Base-by-base conservation (phyloP, 2,888 invertebrate species). In the Phyllotreta cruciferae region DNA sequence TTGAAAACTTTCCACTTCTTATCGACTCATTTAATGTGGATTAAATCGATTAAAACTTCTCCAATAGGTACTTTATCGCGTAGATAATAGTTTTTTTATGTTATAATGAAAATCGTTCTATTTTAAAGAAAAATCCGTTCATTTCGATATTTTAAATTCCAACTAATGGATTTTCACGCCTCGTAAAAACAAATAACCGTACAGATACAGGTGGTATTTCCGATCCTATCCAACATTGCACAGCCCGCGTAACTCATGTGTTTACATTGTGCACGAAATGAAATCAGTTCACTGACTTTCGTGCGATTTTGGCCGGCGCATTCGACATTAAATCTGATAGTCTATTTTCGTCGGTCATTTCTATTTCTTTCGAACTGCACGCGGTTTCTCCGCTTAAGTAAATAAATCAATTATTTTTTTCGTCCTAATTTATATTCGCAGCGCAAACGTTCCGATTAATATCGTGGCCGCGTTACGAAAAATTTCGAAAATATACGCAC, bases 221-320 rank as follows among this genome's bases (percentile, higher is more conserved):
- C 56, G 10, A 13, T 38, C 38, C 58, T 50, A 36, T 50, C 49
- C 57, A 57, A 37, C 49, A 56, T 10, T 5, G 9, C 3, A 37
- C 8, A 1, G 11, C 5, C n/a, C n/a, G 6, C 9, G 52, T 41
- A 24, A 42, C 36, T 58, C 58, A 58, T 24, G 10, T 60, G 38
- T 52, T 52, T 60, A 44, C 44, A 57, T 58, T 58, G 35, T 41
- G 10, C 44, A 60, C 34, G 10, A 52, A 52, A 52, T 52, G 45
- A 24, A 38, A 52, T 38, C 49, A 35, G 60, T 60, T 60, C 60
- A 60, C 52, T 60, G 60, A 60, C 60, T 41, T 44, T 60, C 11
- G 52, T 13, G 53, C 52, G 13, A 36, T 44, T 52, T 14, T 50
- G 39, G 11, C 52, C 50, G 50, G 39, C 44, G 52, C 52, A 37